These are phyloP conservation scores for Falco biarmicus DNA, from an alignment of 2,797 vertebrate genomes.

Conservation along the genomic window DNA sequence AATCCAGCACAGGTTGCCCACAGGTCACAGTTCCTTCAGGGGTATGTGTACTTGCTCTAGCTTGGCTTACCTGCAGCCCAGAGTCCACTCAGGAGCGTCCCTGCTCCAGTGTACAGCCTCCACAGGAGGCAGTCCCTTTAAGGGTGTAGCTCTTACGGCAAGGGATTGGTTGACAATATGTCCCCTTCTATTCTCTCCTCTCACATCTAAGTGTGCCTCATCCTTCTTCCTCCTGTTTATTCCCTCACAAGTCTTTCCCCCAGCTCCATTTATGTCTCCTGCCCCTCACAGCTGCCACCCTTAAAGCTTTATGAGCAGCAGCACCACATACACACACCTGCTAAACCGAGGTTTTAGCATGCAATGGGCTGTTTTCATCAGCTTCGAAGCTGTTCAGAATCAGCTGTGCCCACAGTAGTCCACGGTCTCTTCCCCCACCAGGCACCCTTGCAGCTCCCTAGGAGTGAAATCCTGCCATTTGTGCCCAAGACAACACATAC, in stretches of 20 bases:
- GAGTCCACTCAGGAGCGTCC: background rate
- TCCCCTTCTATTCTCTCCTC: background rate
- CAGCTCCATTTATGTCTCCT: background rate
- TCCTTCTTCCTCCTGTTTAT: background rate
- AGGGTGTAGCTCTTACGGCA: background rate
- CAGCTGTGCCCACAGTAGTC: background rate
- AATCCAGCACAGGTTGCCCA: fast-evolving
- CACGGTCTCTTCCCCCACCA: background rate
- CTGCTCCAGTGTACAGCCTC: background rate
- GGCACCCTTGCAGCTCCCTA: background rate
- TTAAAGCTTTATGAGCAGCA: background rate
- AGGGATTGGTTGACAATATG: fast-evolving
- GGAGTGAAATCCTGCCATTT: background rate
- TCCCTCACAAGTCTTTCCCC: fast-evolving
- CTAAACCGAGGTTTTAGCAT: background rate
- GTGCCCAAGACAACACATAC: background rate
- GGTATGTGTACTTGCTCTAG: background rate
- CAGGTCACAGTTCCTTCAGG: background rate
- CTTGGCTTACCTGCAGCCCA: background rate
- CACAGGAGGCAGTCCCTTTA: background rate
- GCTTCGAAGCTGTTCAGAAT: background rate
- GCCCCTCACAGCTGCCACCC: background rate
- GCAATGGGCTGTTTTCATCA: background rate
- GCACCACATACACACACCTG: background rate
- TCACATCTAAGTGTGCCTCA: background rate